Percentiles rank a stretch among this genome's conserved stretches.
Conservation (phyloP, 1,140 invertebrate species). For the Drosophila pseudoobscura region DNA sequence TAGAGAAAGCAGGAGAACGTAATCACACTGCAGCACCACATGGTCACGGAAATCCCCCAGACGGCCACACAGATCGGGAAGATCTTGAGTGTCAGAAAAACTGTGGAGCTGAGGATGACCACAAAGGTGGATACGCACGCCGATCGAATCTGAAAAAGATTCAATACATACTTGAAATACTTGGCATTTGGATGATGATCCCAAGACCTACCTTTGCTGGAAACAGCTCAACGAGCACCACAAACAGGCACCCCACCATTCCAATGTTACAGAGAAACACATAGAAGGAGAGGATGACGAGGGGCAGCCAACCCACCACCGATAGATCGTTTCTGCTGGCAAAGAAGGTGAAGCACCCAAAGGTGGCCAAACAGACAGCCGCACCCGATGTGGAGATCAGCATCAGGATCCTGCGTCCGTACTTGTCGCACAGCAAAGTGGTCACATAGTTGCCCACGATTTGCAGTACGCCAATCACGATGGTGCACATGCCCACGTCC, state of each 20-base stretch:
- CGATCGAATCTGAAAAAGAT: constrained; percentile 59
- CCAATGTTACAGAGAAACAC: constrained; percentile 71
- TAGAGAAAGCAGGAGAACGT: constrained; percentile 43
- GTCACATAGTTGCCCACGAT: constrained; percentile 73
- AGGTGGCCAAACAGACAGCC: constrained; percentile 35
- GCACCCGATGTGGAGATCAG: constrained; percentile 50
- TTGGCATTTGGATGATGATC: no score
- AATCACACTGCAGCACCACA: constrained; percentile 52
- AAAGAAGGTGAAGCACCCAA: constrained; percentile 47
- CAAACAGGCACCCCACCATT: constrained; percentile 66
- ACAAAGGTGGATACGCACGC: constrained; percentile 50
- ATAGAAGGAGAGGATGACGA: constrained; percentile 54
- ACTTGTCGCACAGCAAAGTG: constrained; percentile 61
- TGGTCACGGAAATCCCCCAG: constrained; percentile 54
- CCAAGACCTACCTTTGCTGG: constrained; percentile 53
- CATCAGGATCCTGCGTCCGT: constrained; percentile 57
- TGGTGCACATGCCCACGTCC: constrained; percentile 84
- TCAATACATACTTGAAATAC: no score
- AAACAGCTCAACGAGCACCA: constrained; percentile 68
- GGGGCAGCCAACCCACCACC: constrained; percentile 60
- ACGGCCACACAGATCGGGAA: constrained; percentile 62
- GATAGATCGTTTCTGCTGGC: constrained; percentile 31
- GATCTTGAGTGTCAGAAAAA: constrained; percentile 62
- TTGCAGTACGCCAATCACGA: constrained; percentile 84
- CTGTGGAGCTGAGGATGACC: constrained; percentile 49